A percentile compares a stretch with the other conserved stretches of the same genome.
Evolutionary conservation across 2,113 vertebrate genomes (phyloP).

Genomic region (Romanogobio albipinnatus): DNA sequence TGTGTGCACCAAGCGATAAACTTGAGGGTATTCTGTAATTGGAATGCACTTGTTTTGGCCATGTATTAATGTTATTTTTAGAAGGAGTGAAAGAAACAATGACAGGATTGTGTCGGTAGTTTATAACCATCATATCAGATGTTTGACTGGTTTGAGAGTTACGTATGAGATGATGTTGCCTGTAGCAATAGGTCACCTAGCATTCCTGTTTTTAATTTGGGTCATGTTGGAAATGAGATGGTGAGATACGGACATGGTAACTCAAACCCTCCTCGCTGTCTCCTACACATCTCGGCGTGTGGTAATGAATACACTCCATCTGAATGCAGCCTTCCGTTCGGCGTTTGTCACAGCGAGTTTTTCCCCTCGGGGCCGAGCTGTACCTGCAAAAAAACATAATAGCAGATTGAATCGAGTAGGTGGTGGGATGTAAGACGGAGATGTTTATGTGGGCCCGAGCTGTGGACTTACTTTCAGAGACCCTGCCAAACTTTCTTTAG

Average conservation of each 20-base stretch:
- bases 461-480: constrained; percentile 50
- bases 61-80: not conserved
- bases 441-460: constrained; percentile 44
- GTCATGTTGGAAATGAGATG: constrained; percentile 46
- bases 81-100: constrained; percentile 28
- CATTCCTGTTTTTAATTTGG: constrained; percentile 51
- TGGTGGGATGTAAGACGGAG: constrained; percentile 64
- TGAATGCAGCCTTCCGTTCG: constrained; percentile 65
- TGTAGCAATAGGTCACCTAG: constrained; percentile 54
- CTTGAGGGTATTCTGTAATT: constrained; percentile 27
- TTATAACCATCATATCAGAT: constrained; percentile 7
- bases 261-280: constrained; percentile 46
- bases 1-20: constrained; percentile 40
- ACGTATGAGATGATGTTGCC: constrained; percentile 14
- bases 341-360: constrained; percentile 62
- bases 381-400: constrained; percentile 63
- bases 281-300: constrained; percentile 53
- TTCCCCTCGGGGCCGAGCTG: constrained; percentile 61
- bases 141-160: constrained; percentile 14
- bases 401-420: constrained; percentile 64
- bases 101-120: constrained; percentile 1
- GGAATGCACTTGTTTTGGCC: constrained; percentile 11
- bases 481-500: constrained; percentile 58
- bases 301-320: constrained; percentile 59
- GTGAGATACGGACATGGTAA: constrained; percentile 45